These are phyloP conservation scores for Vollenhovia emeryi DNA, from an alignment of 1,140 invertebrate species.

Conservation along the genomic window DNA sequence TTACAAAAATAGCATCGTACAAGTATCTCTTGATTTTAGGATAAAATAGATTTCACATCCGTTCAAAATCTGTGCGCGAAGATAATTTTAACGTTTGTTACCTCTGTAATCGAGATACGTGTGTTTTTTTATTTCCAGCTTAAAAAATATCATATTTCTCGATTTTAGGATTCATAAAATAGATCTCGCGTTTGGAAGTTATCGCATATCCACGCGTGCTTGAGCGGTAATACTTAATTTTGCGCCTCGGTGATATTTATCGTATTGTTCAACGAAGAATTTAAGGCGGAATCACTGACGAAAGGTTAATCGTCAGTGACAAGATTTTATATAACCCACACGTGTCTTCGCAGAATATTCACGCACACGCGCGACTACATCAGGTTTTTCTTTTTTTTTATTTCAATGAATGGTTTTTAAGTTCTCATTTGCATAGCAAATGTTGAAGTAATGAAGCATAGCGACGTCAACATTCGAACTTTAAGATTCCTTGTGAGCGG, in stretches of 20 bases:
- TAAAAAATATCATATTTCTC: background rate
- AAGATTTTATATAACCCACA: background rate
- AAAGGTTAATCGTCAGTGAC: background rate
- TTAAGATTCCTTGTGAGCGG: background rate
- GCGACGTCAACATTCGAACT: background rate
- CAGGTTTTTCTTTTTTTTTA: background rate
- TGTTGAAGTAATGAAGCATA: background rate
- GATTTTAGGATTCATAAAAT: background rate
- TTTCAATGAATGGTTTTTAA: background rate
- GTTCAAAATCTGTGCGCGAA: background rate
- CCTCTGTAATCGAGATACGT: background rate
- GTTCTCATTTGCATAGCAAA: constrained; percentile 40
- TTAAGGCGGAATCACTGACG: background rate
- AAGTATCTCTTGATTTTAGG: too few species aligned
- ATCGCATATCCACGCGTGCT: background rate
- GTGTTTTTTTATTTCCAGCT: background rate
- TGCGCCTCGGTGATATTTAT: background rate
- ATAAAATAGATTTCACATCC: too few species aligned
- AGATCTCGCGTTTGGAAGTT: background rate
- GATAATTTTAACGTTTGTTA: background rate
- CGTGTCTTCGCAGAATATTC: background rate
- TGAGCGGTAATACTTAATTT: background rate
- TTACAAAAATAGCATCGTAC: too few species aligned
- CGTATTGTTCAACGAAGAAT: background rate
- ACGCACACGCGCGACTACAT: background rate